Evolutionary conservation across 2,888 invertebrate species (phyloP).

Genomic region (Brassicogethes aeneus): DNA sequence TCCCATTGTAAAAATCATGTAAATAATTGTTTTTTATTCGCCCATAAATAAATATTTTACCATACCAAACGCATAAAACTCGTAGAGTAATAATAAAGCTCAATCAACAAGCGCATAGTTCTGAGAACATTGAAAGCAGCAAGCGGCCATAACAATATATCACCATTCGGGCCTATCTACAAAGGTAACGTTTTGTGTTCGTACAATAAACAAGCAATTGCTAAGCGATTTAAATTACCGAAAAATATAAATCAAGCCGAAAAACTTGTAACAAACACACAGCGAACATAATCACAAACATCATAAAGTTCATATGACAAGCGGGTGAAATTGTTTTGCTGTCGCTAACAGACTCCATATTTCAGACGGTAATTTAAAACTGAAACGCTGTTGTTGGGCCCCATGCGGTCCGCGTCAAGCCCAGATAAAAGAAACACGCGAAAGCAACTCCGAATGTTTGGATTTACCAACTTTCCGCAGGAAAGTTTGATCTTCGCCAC

Average conservation of each 20-base stretch:
- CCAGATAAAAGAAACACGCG: constrained; percentile 26
- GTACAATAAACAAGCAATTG: constrained; percentile 16
- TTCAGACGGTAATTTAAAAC: constrained; percentile 34
- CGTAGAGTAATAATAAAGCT: too few relatives aligned
- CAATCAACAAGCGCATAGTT: too few relatives aligned
- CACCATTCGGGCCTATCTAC: too few relatives aligned
- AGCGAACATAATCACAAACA: constrained; percentile 31
- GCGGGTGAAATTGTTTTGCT: constrained; percentile 31
- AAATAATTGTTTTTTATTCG: too few relatives aligned
- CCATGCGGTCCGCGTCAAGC: constrained; percentile 31
- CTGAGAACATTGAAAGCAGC: too few relatives aligned
- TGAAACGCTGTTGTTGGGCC: constrained; percentile 30
- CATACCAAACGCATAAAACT: too few relatives aligned
- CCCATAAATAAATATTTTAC: too few relatives aligned
- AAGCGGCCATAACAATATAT: too few relatives aligned
- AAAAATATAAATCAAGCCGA: constrained; percentile 25
- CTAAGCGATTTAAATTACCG: constrained; percentile 18
- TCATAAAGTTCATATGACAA: constrained; percentile 33
- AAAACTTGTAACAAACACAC: constrained; percentile 27
- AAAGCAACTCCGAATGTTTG: too few relatives aligned
- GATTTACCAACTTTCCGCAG: too few relatives aligned
- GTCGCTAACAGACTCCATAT: constrained; percentile 32
- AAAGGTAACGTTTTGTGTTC: constrained; percentile 8
- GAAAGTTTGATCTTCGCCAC: too few relatives aligned
- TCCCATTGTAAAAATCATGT: too few relatives aligned